Conservation (phyloP, 2,888 invertebrate genomes). For the Metellina segmentata region DNA sequence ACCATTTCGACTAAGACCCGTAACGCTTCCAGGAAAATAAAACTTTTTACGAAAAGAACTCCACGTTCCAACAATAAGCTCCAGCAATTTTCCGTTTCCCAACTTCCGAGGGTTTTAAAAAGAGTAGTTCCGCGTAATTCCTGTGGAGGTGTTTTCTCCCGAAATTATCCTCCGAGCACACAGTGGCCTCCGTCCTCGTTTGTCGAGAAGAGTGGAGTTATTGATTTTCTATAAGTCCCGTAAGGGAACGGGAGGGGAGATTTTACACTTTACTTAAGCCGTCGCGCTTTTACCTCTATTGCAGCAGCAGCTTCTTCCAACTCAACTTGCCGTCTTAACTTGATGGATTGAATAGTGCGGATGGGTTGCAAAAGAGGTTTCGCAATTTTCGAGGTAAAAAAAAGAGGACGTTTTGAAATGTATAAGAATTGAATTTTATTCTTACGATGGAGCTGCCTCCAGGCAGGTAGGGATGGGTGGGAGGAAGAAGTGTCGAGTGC, state of each 20-base stretch:
- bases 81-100: neutral
- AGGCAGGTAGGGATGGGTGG: neutral
- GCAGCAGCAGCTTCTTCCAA: no score
- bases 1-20: no score
- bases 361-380: neutral
- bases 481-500: neutral
- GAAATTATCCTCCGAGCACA: neutral
- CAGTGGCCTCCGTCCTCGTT: neutral
- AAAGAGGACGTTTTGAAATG: neutral
- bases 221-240: conserved; percentile 28
- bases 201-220: neutral
- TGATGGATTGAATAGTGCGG: conserved; percentile 8
- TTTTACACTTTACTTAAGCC: neutral
- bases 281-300: neutral
- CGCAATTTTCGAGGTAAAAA: neutral
- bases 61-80: neutral
- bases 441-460: neutral
- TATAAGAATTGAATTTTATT: neutral
- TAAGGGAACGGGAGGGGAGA: neutral
- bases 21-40: no score
- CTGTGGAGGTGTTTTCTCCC: neutral
- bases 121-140: neutral
- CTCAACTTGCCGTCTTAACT: neutral
- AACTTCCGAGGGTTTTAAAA: neutral
- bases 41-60: no score